Evolutionary conservation across 35 echinoderm and acorn worm species (phyloP), one percentile per base, ranked within the genome.

Genomic region (Holothuria glaberrima): DNA sequence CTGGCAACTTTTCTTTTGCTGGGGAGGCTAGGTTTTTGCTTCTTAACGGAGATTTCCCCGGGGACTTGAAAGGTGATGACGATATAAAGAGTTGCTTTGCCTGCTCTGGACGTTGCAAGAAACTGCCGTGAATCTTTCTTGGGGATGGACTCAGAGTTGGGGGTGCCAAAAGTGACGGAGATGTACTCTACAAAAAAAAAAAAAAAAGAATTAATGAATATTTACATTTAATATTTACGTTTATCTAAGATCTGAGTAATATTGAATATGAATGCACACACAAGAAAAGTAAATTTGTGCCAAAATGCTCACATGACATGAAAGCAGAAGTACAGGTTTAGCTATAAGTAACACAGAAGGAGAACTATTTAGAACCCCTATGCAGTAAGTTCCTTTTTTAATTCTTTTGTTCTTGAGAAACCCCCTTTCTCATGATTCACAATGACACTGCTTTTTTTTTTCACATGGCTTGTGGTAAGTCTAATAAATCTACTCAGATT

Each of bases 81-180:
- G 91, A 75, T 26, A 28, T 81, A 16, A 97, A 59, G 35, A 97
- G 92, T 36, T 92, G 86, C 59, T 90, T 90, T 33, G 89, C 94
- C 38, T 93, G 89, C 9, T 59, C 88, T 21, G 90, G 52, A 14
- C 92, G 90, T 32, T 86, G 67, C 45, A 99, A 69, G 79, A 99
- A 99, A 63, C 97, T 99, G 17, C 93, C 97, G 63, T 99, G 93
- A 77, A 95, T 89, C 79, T 91, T 99, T n/a, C 92, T 66, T 0
- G 97, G 97, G 32, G 93, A 95, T 5, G 97, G 97, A 48, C 34
- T 85, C 6, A 88, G 36, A 38, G 88, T 20, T 4, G 90, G 67
- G 0, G 95, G 92, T 65, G 54, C 88, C 65, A 95, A 90, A 69
- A 93, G 82, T 59, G 85, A 91, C 48, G 92, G 92, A 33, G 92